Evolutionary conservation across 2,113 vertebrate species (phyloP).

Genomic region (Rhinopomastus cyanomelas): DNA sequence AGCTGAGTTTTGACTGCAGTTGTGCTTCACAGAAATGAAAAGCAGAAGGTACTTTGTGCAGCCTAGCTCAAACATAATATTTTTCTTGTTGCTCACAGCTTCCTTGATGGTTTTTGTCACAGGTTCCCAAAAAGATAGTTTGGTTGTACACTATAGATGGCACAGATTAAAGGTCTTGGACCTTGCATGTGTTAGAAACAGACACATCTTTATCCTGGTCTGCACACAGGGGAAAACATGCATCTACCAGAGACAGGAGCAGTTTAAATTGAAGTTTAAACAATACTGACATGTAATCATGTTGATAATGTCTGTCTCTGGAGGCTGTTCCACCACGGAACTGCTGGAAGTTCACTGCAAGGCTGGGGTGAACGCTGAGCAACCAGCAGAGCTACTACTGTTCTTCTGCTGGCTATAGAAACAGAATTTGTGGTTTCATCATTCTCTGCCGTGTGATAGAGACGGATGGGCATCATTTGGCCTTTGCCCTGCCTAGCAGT

Average conservation of each 20-base stretch:
- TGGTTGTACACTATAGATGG: fast-evolving
- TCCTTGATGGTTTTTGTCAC: background rate
- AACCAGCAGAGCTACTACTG: background rate
- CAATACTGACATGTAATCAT: background rate
- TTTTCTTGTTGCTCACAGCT: background rate
- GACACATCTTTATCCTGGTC: background rate
- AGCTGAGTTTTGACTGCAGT: background rate
- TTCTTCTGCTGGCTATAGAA: background rate
- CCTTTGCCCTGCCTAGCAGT: background rate
- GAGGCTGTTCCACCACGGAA: fast-evolving
- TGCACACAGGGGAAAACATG: background rate
- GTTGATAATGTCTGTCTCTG: background rate
- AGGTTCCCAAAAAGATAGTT: background rate
- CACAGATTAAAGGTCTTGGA: background rate
- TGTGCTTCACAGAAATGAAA: background rate
- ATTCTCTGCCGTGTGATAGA: fast-evolving
- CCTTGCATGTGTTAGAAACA: background rate
- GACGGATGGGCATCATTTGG: background rate
- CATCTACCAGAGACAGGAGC: background rate
- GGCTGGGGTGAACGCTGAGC: background rate
- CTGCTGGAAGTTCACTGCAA: background rate
- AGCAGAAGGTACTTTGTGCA: background rate
- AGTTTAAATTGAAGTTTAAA: background rate
- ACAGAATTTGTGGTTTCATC: background rate
- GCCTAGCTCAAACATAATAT: background rate